These are phyloP conservation scores for Brachyistius frenatus DNA, from an alignment of 2,113 vertebrate species.

Conservation along the genomic window DNA sequence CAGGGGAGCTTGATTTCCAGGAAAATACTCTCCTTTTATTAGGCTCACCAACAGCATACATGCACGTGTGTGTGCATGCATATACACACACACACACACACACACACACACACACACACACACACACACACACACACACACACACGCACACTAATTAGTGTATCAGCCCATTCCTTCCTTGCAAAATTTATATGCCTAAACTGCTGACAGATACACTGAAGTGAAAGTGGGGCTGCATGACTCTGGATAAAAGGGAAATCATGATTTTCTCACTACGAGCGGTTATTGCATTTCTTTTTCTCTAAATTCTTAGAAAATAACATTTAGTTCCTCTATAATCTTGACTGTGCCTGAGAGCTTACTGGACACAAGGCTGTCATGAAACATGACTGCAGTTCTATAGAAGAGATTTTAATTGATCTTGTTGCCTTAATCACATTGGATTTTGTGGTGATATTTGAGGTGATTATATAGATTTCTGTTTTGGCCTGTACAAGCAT, in stretches of 20 bases:
- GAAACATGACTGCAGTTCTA: too few species aligned
- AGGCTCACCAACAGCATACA: constrained; percentile 44
- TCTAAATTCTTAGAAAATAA: too few species aligned
- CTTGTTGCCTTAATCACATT: too few species aligned
- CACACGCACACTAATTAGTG: constrained; percentile 46
- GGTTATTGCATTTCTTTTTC: background rate
- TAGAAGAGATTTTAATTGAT: too few species aligned
- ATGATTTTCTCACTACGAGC: background rate
- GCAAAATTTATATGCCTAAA: constrained; percentile 44
- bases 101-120: constrained; percentile 10
- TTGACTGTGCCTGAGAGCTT: too few species aligned
- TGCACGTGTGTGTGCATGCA: background rate
- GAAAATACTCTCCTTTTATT: constrained; percentile 66
- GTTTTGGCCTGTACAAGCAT: too few species aligned
- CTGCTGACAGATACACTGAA: constrained; percentile 50
- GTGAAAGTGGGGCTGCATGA: background rate
- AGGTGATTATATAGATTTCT: too few species aligned
- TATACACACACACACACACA: constrained; percentile 1
- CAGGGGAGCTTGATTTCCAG: constrained; percentile 62
- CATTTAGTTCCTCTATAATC: too few species aligned
- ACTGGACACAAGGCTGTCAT: too few species aligned
- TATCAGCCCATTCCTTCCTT: constrained; percentile 58
- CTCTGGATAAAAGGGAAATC: constrained; percentile 1
- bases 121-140: constrained; percentile 11
- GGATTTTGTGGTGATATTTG: too few species aligned